Base-by-base conservation (phyloP, 2,888 invertebrate genomes). In the Zootermopsis nevadensis region DNA sequence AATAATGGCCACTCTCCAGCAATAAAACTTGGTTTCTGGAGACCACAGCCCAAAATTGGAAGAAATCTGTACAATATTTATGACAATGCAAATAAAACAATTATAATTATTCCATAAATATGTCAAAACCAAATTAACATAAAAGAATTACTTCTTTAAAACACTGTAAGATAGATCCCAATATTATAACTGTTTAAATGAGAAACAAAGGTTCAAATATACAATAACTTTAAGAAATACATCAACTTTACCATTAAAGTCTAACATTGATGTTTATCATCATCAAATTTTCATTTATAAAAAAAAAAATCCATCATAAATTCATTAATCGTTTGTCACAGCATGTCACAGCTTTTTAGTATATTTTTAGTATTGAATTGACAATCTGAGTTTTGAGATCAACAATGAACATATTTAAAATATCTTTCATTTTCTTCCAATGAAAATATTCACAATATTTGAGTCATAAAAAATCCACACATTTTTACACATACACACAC, bases 381-480 rank as follows among this genome's bases (percentile, higher is more conserved):
- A 83, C 79, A 69, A 35, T 79, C 42, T 72, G 60, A 48, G 77
- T 82, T 74, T n/a, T 80, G 82, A 82, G 79, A 83, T 80, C 80
- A 83, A 80, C 80, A 72, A 80, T 55, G 27, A 66, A 80, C 24
- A 79, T 69, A 83, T 66, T 79, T 48, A 79, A 79, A 79, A 79
- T 66, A 79, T 33, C 60, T 66, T 38, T 74, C 38, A 24, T 38
- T 35, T 38, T 74, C n/a, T 38, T 74, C 2, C 24, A 38, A 12
- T 42, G 24, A 74, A 33, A 38, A 74, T 38, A 38, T 74, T 74
- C 38, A 74, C 74, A 24, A 38, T n/a, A 38, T 33, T 42, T 74
- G 38, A 74, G 74, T 35, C 74, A 33, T 69, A 33, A 33, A 38
- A 77, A 33, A 79, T 79, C 53, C 60, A 79, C 60, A 77, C 55